These are phyloP conservation scores for Machimus atricapillus DNA, from an alignment of 2,888 invertebrate species.

Conservation along the genomic window DNA sequence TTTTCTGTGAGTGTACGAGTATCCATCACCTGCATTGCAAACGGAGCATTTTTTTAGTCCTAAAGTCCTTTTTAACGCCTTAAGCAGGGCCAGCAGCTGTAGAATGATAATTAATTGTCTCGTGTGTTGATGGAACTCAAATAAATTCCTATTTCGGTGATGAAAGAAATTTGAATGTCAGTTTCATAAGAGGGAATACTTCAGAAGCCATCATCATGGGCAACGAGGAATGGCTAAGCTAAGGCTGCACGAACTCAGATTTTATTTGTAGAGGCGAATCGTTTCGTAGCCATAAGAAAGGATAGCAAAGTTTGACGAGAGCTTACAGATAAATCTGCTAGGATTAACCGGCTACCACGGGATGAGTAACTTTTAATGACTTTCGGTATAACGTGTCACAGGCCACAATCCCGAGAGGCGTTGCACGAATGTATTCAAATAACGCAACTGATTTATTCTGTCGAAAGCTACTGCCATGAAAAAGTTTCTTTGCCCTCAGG, in stretches of 20 bases:
- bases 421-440: conserved; percentile 6
- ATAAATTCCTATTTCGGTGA: background rate
- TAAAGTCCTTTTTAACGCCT: background rate
- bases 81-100: background rate
- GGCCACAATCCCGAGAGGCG: background rate
- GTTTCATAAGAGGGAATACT: background rate
- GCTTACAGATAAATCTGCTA: conserved; percentile 3
- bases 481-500: background rate
- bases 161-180: background rate
- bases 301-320: conserved; percentile 14
- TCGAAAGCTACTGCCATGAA: background rate
- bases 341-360: background rate
- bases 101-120: background rate
- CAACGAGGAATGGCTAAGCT: background rate
- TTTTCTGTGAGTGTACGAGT: too few relatives aligned
- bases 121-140: background rate
- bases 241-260: background rate
- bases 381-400: background rate
- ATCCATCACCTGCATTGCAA: too few relatives aligned
- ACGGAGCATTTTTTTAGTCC: background rate
- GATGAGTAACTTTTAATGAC: conserved; percentile 33
- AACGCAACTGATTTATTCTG: background rate
- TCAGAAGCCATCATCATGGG: background rate
- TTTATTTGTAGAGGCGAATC: background rate
- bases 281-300: background rate